Base-by-base conservation (phyloP, 2,797 vertebrate genomes). In the Rachycentron canadum region DNA sequence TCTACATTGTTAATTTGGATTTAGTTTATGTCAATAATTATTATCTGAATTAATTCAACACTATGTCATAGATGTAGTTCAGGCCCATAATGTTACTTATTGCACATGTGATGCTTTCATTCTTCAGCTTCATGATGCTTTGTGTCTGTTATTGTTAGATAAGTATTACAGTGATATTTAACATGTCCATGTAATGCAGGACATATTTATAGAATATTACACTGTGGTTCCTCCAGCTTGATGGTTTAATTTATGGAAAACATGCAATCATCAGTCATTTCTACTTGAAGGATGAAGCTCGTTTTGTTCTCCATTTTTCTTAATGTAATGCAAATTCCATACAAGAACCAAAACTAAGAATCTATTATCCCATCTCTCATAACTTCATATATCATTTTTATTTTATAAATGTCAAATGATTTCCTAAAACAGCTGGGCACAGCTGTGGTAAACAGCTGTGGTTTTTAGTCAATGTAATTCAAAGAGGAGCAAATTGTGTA, bases 1-100 rank as follows among this genome's bases (percentile, higher is more conserved):
- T 53, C 28, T 30, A 40, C 80, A 55, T 59, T 43, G 4, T 59
- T 76, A 49, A 62, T 60, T 56, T 40, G 12, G 57, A 68, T 69
- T 41, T 45, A 41, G 25, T 71, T 47, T 40, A 16, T 68, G 4
- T 57, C 41, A 52, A 14, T 49, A 53, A 73, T 32, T 57, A 23
- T 30, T 40, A 12, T 38, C 21, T 21, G 21, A 57, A 53, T 57
- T 75, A 36, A 56, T 72, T 82, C 3, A 66, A 52, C 36, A 57
- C 17, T 7, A 36, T 49, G 19, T 7, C 52, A 61, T 47, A 38
- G 56, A 75, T 45, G 32, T 34, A 50, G 9, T 32, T 3, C 9
- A 47, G 12, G 26, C 53, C 5, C 21, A 17, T 38, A 57, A 21
- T 14, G 23, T 38, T n/a, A 28, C 58, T 55, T 45, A 26, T 11